phyloP scores from a whole-genome alignment of 2,797 vertebrate genomes.

The Oryzias dopingdopingensis region DNA sequence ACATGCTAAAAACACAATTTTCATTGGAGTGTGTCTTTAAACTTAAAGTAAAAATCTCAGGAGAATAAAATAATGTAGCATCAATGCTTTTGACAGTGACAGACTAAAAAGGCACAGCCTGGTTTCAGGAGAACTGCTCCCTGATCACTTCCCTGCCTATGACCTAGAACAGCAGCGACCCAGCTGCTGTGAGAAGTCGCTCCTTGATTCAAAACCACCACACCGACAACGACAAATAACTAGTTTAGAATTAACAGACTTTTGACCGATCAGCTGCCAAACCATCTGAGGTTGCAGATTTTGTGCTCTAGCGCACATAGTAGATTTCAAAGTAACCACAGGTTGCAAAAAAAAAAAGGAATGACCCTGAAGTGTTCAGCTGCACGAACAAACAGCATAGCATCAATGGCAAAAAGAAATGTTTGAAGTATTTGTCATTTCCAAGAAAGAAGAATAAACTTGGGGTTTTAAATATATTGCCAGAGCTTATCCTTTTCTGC shows the following conservation, averaged over 20 bases:
- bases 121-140: slow-evolving; percentile 42
- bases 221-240: slow-evolving; percentile 63
- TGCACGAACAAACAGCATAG: slow-evolving; percentile 16
- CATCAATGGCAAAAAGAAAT: slow-evolving; percentile 13
- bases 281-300: slow-evolving; percentile 63
- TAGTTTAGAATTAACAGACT: slow-evolving; percentile 68
- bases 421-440: slow-evolving; percentile 19
- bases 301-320: slow-evolving; percentile 56
- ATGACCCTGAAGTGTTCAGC: slow-evolving; percentile 38
- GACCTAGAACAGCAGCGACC: slow-evolving; percentile 34
- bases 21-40: no score
- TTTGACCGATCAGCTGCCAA: slow-evolving; percentile 61
- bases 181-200: slow-evolving; percentile 28
- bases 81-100: slow-evolving; percentile 24
- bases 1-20: no score
- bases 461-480: slow-evolving; percentile 5
- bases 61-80: slow-evolving; percentile 19
- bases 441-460: slow-evolving; percentile 16
- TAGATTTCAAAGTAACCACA: slow-evolving; percentile 49
- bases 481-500: slow-evolving; percentile 3
- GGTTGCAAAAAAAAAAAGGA: slow-evolving; percentile 25
- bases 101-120: slow-evolving; percentile 15
- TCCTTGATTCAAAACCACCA: slow-evolving; percentile 43
- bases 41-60: slow-evolving; percentile 5
- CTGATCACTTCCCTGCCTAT: slow-evolving; percentile 15